A percentile compares a stretch with the other conserved stretches of the same genome.
Conservation (phyloP, 2,113 vertebrate species). For the Ptychochromis oligacanthus region DNA sequence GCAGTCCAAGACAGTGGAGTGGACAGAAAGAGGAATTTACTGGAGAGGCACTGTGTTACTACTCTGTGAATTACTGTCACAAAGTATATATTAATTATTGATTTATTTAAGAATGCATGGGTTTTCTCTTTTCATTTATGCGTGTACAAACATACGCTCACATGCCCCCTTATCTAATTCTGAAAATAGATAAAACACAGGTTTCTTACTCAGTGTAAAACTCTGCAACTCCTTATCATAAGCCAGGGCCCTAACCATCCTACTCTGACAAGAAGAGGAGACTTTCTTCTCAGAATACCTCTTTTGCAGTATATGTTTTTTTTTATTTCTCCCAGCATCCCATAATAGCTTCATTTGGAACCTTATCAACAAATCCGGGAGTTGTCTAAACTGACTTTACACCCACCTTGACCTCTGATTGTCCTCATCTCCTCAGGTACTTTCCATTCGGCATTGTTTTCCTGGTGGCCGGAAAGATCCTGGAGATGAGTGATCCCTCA, state of each 20-base stretch:
- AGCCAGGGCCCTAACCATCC: too few species aligned
- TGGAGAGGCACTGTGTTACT: too few species aligned
- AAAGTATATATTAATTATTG: too few species aligned
- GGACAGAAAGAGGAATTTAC: too few species aligned
- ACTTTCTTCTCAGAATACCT: too few species aligned
- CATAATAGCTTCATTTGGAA: background rate
- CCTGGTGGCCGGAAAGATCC: constrained; percentile 95
- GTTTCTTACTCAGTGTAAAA: background rate
- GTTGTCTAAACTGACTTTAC: background rate
- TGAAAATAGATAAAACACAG: background rate
- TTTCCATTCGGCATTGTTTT: constrained; percentile 98
- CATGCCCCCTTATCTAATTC: background rate
- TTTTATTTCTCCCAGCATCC: background rate
- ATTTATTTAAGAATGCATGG: too few species aligned
- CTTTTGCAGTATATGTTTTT: background rate
- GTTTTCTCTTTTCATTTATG: too few species aligned
- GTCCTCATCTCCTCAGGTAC: constrained; percentile 81
- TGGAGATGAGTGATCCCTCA: constrained; percentile 97
- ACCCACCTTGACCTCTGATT: background rate
- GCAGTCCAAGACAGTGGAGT: too few species aligned
- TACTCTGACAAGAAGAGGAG: too few species aligned
- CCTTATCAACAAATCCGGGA: background rate
- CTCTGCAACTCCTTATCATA: background rate
- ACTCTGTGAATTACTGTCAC: too few species aligned
- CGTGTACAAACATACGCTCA: background rate